Percentiles rank a stretch among this genome's conserved stretches.
These are phyloP conservation scores for Cephus pulcher DNA, from an alignment of 2,888 invertebrate species.

Conservation along the genomic window DNA sequence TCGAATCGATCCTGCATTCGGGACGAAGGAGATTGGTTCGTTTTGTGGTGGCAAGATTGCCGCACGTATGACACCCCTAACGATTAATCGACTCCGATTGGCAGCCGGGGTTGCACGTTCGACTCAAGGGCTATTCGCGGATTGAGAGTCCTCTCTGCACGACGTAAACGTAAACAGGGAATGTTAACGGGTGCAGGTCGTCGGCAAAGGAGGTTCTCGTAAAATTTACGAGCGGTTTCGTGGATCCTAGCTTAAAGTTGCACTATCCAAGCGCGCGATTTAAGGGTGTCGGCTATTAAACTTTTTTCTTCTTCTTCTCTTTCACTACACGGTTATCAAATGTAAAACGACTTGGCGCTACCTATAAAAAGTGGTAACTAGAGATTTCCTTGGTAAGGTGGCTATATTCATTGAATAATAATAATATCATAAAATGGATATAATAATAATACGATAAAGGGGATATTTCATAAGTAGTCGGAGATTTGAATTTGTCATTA, in stretches of 20 bases:
- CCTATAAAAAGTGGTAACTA: background rate
- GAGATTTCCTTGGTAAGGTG: background rate
- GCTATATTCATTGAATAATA: background rate
- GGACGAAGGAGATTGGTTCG: background rate
- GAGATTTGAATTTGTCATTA: background rate
- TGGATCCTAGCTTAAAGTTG: slow-evolving; percentile 32
- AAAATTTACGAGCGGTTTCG: slow-evolving; percentile 39
- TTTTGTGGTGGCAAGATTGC: background rate
- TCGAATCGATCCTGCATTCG: background rate
- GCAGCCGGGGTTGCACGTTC: background rate
- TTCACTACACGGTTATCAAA: background rate
- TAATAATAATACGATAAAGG: background rate
- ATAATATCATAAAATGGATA: background rate
- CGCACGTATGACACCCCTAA: background rate
- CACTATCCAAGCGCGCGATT: slow-evolving; percentile 20
- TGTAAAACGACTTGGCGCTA: background rate
- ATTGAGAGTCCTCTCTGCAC: background rate
- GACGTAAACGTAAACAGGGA: slow-evolving; percentile 15
- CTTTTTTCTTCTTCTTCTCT: background rate
- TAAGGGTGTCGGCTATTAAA: background rate
- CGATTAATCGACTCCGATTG: background rate
- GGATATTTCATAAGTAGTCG: background rate
- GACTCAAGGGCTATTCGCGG: background rate
- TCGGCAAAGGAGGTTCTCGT: slow-evolving; percentile 24
- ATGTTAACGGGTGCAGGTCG: slow-evolving; percentile 18